phyloP scores from a whole-genome alignment of 2,113 vertebrate species.

The Hucho hucho region DNA sequence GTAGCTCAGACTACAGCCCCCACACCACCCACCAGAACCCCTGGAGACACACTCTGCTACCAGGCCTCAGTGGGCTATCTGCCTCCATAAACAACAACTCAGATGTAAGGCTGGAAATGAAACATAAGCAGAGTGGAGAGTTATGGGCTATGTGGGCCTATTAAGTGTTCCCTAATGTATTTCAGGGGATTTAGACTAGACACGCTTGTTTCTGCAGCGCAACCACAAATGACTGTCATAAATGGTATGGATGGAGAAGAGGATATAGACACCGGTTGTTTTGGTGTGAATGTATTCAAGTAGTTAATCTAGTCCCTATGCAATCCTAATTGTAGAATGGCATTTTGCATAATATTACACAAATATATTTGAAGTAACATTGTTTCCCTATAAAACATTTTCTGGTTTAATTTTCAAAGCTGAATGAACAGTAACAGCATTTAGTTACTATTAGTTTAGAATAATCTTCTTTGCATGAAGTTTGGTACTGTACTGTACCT shows the following conservation, averaged over 20 bases:
- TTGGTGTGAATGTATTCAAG: not conserved
- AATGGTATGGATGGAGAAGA: not conserved
- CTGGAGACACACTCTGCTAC: not conserved
- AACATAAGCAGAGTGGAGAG: not conserved
- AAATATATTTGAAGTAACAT: not conserved
- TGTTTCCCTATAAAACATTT: not conserved
- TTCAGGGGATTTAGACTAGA: slow-evolving; percentile 2
- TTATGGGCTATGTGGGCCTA: not conserved
- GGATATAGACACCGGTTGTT: not conserved
- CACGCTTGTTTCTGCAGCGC: not conserved
- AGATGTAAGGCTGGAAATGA: not conserved
- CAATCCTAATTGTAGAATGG: not conserved
- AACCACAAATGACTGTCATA: not conserved
- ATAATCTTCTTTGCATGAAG: not conserved
- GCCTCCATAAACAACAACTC: not conserved
- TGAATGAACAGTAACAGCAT: not conserved
- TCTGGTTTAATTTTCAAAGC: not conserved
- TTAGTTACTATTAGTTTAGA: not conserved
- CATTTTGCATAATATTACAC: not conserved
- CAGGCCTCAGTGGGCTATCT: not conserved
- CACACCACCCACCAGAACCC: not conserved
- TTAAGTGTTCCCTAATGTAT: not conserved
- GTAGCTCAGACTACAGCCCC: not conserved
- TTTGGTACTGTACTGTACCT: not conserved
- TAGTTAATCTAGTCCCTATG: not conserved